Base-by-base conservation (phyloP, 2,888 invertebrate species). In the Xanthia togata region DNA sequence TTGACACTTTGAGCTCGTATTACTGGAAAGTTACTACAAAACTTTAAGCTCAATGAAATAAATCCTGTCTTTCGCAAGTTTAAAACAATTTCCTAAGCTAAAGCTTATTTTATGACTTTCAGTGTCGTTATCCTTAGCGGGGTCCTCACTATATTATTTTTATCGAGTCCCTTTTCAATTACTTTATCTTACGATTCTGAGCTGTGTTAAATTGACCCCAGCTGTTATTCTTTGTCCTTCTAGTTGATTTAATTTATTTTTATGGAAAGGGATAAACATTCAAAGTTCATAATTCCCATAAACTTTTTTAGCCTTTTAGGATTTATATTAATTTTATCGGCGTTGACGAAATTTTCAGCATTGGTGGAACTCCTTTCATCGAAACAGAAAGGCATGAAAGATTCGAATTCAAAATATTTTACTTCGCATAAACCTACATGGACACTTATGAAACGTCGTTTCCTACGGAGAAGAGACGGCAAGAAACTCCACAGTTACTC, bases 81-180 rank as follows among this genome's bases (percentile, higher is more conserved):
- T 63, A 70, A 76, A 84, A 75, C 69, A 76, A 70, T 82, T 76
- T 75, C 1, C 53, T 14, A 31, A 47, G 55, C 38, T 35, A 59
- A 53, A 71, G 50, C 20, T 65, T 74, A 74, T 35, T 60, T 83
- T 81, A 73, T 60, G 59, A 50, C 71, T 65, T 65, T 31, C 47
- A 63, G 57, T 26, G 57, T 60, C 70, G 63, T 84, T 76, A 84
- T 47, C 71, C 31, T 70, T 57, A 73, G 60, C 55, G 14, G 38
- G 26, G 55, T 55, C 55, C 47, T 14, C 60, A 53, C 57, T 70
- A 53, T 68, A 78, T 65, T 73, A 75, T 77, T 79, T 78, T 84
- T 79, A 84, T 79, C 1, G 68, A 65, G 72, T 77, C 70, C 76
- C 62, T 64, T 82, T 75, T 73, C 77, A 83, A 83, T 83, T 74